Conservation (phyloP, 2,797 vertebrate genomes). For the Labroides dimidiatus region DNA sequence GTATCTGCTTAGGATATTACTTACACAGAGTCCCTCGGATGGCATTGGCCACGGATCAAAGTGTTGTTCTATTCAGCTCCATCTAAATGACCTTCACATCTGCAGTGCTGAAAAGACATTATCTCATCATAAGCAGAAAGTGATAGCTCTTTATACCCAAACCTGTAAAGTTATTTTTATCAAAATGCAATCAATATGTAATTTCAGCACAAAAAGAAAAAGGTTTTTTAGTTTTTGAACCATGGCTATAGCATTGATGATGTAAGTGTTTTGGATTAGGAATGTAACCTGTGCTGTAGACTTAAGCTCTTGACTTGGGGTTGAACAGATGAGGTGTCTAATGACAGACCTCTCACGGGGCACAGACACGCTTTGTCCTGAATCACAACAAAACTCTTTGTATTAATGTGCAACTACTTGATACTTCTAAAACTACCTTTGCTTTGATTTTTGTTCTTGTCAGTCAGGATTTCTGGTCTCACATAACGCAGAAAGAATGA, state of each 20-base stretch:
- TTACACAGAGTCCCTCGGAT: slow-evolving; percentile 73
- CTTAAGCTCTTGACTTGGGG: not conserved
- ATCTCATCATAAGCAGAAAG: slow-evolving; percentile 74
- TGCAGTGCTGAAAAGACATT: slow-evolving; percentile 76
- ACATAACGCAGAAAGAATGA: not conserved
- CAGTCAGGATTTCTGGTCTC: not conserved
- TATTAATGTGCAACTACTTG: slow-evolving; percentile 3
- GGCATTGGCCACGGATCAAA: slow-evolving; percentile 60
- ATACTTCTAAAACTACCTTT: slow-evolving; percentile 4
- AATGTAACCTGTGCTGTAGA: not conserved
- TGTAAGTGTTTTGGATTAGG: not conserved
- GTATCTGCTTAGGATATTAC: slow-evolving; percentile 48
- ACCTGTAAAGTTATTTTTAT: slow-evolving; percentile 48
- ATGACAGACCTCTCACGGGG: not conserved
- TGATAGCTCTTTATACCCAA: slow-evolving; percentile 57
- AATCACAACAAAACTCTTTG: not conserved
- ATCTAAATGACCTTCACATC: slow-evolving; percentile 81
- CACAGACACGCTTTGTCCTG: not conserved
- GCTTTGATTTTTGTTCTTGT: not conserved
- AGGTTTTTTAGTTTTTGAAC: not conserved
- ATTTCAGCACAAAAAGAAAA: slow-evolving; percentile 37
- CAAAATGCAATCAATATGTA: slow-evolving; percentile 35
- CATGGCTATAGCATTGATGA: not conserved
- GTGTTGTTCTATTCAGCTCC: slow-evolving; percentile 79
- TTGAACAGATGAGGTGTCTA: not conserved